Evolutionary conservation across 2,113 vertebrate genomes (phyloP).

Genomic region (Orcinus orca): DNA sequence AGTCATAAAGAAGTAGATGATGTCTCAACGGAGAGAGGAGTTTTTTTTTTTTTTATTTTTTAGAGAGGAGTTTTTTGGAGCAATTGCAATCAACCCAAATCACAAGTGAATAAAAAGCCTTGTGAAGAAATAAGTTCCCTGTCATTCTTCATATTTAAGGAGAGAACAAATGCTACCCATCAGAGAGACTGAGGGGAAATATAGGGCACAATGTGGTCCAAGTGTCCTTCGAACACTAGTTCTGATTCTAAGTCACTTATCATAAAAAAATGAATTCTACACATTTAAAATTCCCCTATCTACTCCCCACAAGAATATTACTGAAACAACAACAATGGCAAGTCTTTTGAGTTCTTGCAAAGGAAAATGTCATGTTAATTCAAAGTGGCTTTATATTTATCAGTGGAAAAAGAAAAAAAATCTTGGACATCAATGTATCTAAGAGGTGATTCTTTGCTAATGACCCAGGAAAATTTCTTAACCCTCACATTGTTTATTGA

Average conservation of each 20-base stretch:
- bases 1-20: not conserved
- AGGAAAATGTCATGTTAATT: slow-evolving; percentile 15
- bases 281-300: not conserved
- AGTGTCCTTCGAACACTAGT: not conserved
- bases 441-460: slow-evolving; percentile 7
- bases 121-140: not conserved
- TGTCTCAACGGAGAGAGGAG: not conserved
- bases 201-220: not conserved
- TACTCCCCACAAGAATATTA: not conserved
- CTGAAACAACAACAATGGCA: not conserved
- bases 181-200: not conserved
- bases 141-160: not conserved
- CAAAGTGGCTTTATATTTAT: not conserved
- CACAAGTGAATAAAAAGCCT: not conserved
- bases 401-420: not conserved
- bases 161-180: not conserved
- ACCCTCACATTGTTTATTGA: not conserved
- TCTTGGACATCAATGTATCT: not conserved
- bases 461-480: not conserved
- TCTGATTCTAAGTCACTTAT: not conserved
- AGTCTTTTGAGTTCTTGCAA: slow-evolving; percentile 19
- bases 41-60: too few species aligned
- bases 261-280: not conserved
- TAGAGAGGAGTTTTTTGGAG: not conserved
- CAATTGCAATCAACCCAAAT: not conserved